Conservation (phyloP, 2,113 vertebrate species). For the Ramphastos sulfuratus region DNA sequence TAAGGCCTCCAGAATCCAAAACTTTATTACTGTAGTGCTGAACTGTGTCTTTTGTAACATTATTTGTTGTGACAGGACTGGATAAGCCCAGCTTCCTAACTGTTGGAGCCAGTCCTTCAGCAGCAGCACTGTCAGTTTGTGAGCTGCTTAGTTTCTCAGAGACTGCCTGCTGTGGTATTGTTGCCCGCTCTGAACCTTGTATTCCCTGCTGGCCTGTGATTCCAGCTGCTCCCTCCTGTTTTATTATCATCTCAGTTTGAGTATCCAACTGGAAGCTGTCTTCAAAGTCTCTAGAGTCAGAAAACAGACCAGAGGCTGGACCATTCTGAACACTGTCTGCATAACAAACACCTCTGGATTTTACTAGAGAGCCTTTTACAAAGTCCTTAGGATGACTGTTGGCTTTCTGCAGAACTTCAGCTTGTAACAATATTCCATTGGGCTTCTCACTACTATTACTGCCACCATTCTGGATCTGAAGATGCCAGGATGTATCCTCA, state of each 20-base stretch:
- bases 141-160: not conserved
- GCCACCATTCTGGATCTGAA: conserved; percentile 1
- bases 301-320: conserved; percentile 74
- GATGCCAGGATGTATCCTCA: conserved; percentile 20
- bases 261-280: conserved; percentile 93
- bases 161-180: not conserved
- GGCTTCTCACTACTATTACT: not conserved
- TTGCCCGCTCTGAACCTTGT: not conserved
- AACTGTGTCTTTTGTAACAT: not conserved
- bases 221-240: conserved; percentile 71
- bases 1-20: not conserved
- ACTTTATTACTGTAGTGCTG: not conserved
- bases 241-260: conserved; percentile 89
- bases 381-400: conserved; percentile 4
- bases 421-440: not conserved
- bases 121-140: not conserved
- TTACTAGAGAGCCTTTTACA: conserved; percentile 4
- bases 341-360: conserved; percentile 21
- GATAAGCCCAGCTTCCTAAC: not conserved
- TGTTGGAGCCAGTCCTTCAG: not conserved
- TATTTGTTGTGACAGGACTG: not conserved
- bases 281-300: conserved; percentile 77
- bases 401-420: conserved; percentile 6
- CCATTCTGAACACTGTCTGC: conserved; percentile 47
- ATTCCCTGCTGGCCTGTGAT: conserved; percentile 18